phyloP scores from a whole-genome alignment of 2,113 vertebrate genomes.

The Lagopus muta region DNA sequence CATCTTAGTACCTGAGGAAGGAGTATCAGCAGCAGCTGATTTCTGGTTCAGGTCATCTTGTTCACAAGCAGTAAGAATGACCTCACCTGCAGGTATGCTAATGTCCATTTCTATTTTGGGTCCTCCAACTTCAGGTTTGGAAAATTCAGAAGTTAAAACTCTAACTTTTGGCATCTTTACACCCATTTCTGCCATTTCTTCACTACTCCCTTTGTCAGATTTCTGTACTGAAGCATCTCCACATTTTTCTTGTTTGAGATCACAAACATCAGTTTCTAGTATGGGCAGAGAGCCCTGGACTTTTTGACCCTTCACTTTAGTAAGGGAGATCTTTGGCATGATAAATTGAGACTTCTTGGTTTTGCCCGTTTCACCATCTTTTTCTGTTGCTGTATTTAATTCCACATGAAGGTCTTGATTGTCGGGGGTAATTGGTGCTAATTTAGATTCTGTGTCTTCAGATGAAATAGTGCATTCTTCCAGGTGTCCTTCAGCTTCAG shows the following conservation, averaged over 20 bases:
- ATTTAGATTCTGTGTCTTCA: background rate
- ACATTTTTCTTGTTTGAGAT: background rate
- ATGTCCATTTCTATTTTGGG: background rate
- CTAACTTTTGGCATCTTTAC: background rate
- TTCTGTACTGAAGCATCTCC: background rate
- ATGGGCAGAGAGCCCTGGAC: background rate
- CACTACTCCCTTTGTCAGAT: conserved; percentile 7
- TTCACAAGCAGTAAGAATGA: background rate
- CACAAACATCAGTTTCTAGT: background rate
- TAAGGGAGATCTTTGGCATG: conserved; percentile 19
- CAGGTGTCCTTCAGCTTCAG: background rate
- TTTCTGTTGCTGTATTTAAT: conserved; percentile 11
- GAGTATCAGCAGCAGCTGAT: background rate
- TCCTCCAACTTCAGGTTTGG: conserved; percentile 31
- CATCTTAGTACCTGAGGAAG: background rate
- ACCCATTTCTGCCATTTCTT: background rate
- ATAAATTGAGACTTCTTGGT: conserved; percentile 10
- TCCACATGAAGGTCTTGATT: background rate
- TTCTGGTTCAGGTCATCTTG: background rate
- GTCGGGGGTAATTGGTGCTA: background rate
- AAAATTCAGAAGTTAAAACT: background rate
- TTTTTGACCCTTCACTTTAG: conserved; percentile 8
- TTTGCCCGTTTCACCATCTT: conserved; percentile 1
- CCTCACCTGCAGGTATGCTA: background rate
- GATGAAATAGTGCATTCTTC: background rate